These are phyloP conservation scores for Nematolebias whitei DNA, from an alignment of 2,113 vertebrate species.

Conservation along the genomic window DNA sequence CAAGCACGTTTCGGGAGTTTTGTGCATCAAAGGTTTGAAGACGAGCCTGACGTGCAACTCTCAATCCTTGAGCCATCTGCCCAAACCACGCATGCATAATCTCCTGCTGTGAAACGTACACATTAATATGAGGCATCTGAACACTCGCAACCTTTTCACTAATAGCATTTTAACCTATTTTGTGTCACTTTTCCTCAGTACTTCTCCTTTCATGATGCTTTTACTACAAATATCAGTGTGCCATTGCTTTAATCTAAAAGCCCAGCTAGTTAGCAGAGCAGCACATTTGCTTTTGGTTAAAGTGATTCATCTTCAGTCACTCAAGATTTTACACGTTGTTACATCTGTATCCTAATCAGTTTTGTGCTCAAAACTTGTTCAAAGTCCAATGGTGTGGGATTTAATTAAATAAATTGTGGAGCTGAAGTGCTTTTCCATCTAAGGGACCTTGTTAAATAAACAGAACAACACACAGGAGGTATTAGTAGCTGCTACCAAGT, in stretches of 20 bases:
- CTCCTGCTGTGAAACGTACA: conserved; percentile 48
- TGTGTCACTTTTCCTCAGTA: conserved; percentile 35
- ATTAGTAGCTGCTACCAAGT: conserved; percentile 3
- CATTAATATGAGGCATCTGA: conserved; percentile 34
- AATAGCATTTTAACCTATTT: conserved; percentile 32
- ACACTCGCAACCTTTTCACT: conserved; percentile 33
- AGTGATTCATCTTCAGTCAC: conserved; percentile 9
- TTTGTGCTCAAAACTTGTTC: neutral
- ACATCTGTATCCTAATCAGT: conserved; percentile 18
- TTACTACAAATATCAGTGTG: conserved; percentile 41
- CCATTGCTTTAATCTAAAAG: conserved; percentile 65
- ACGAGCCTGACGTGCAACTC: conserved; percentile 2
- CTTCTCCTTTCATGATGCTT: conserved; percentile 42
- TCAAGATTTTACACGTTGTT: conserved; percentile 13
- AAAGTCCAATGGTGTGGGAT: neutral
- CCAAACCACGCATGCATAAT: conserved; percentile 31
- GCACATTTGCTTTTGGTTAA: neutral
- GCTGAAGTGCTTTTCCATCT: conserved; percentile 24
- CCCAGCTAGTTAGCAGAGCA: conserved; percentile 21
- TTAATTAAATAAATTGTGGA: conserved; percentile 23
- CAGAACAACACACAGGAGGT: conserved; percentile 14
- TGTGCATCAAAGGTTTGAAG: conserved; percentile 1
- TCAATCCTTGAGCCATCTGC: conserved; percentile 50
- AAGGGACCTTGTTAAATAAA: conserved; percentile 30
- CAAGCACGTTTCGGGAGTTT: neutral